Percentiles rank a stretch among this genome's conserved stretches.
These are phyloP conservation scores for Orthonychiurus folsomi DNA, from an alignment of 2,888 invertebrate genomes.

Conservation along the genomic window DNA sequence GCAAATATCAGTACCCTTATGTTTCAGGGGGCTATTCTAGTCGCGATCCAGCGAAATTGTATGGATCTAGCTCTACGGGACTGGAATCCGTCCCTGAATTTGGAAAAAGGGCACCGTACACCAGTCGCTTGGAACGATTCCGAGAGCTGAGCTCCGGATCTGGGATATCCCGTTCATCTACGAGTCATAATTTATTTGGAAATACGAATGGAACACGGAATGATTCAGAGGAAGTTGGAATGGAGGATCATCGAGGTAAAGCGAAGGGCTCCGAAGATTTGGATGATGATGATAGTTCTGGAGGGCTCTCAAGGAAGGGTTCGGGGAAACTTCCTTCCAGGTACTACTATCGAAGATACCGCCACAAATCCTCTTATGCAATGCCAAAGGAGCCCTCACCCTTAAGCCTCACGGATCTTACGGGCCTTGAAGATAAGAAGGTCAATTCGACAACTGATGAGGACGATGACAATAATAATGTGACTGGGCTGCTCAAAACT, in stretches of 20 bases:
- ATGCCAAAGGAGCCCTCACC: constrained; percentile 69
- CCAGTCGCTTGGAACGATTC: too few species aligned
- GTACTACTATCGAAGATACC: constrained; percentile 37
- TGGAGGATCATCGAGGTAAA: background rate
- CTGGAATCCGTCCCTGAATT: background rate
- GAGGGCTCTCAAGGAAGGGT: constrained; percentile 26
- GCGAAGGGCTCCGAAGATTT: background rate
- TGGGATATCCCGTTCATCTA: constrained; percentile 47
- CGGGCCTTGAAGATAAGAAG: constrained; percentile 24
- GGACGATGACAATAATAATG: constrained; percentile 38
- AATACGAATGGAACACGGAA: constrained; percentile 4
- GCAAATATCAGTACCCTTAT: constrained; percentile 4
- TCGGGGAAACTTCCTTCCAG: constrained; percentile 38
- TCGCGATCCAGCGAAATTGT: background rate
- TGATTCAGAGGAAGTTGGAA: constrained; percentile 6
- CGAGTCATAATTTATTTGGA: constrained; percentile 29
- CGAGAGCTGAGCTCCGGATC: constrained; percentile 45
- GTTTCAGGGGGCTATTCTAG: too few species aligned
- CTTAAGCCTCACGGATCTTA: constrained; percentile 67
- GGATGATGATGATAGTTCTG: constrained; percentile 16
- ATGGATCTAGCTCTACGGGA: background rate
- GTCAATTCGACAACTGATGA: constrained; percentile 11
- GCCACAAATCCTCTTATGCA: constrained; percentile 25
- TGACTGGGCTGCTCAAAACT: too few species aligned
- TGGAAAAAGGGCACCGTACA: background rate